Evolutionary conservation across 2,797 vertebrate species (phyloP).

Genomic region (Eleutherodactylus coqui): DNA sequence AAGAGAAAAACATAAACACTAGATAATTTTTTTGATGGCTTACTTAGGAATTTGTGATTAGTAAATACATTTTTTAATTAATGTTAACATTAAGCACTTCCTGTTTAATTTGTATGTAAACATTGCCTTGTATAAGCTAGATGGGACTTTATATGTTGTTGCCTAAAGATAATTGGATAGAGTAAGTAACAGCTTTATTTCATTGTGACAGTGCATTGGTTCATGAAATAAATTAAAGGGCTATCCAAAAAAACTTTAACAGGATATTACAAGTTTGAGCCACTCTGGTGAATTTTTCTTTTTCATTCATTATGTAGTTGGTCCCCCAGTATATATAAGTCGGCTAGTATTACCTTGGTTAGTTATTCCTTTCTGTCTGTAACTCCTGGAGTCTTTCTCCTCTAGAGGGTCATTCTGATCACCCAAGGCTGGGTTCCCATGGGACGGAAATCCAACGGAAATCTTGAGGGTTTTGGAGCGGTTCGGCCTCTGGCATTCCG

Average conservation of each 20-base stretch:
- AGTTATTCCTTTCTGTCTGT: too few relatives aligned
- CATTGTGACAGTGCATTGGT: background rate
- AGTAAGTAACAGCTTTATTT: constrained; percentile 10
- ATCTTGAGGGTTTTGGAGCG: too few relatives aligned
- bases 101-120: constrained; percentile 85
- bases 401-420: too few relatives aligned
- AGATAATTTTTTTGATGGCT: constrained; percentile 95
- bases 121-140: constrained; percentile 74
- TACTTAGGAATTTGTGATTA: constrained; percentile 81
- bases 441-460: too few relatives aligned
- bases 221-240: background rate
- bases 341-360: too few relatives aligned
- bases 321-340: too few relatives aligned
- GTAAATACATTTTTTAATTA: constrained; percentile 82
- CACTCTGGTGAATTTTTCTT: too few relatives aligned
- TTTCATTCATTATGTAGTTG: too few relatives aligned
- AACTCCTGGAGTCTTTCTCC: too few relatives aligned
- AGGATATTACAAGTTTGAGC: too few relatives aligned
- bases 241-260: background rate
- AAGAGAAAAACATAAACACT: constrained; percentile 82
- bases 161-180: background rate
- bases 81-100: constrained; percentile 89
- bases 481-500: too few relatives aligned
- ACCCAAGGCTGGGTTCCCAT: too few relatives aligned
- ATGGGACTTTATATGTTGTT: constrained; percentile 66